These are phyloP conservation scores for Cliona cf. orientalis DNA, from an alignment of 37 sponge, comb jelly and placozoan genomes.

Conservation along the genomic window DNA sequence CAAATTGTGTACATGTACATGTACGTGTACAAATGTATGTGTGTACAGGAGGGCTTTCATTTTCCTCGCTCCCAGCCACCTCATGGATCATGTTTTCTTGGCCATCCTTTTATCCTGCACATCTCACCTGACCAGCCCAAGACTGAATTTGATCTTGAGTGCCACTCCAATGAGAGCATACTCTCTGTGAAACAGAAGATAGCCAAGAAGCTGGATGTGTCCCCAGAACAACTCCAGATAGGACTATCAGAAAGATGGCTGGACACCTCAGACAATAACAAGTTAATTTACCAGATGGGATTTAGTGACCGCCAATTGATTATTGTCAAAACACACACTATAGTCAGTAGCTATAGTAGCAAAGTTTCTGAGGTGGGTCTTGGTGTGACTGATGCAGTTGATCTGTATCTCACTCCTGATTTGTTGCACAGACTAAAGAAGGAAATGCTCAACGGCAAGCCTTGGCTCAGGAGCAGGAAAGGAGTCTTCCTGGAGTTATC, in stretches of 20 bases:
- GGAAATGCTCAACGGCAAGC: slow-evolving; percentile 40
- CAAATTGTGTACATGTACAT: too few species aligned
- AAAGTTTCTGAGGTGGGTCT: slow-evolving; percentile 1
- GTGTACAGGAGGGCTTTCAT: slow-evolving; percentile 64
- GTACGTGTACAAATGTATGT: too few species aligned
- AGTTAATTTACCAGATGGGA: slow-evolving; percentile 78
- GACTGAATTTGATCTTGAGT: slow-evolving; percentile 69
- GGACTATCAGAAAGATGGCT: slow-evolving; percentile 70
- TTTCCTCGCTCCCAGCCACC: slow-evolving; percentile 70
- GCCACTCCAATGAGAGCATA: slow-evolving; percentile 84
- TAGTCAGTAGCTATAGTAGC: slow-evolving; percentile 12
- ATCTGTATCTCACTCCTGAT: background rate
- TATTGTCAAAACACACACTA: slow-evolving; percentile 52
- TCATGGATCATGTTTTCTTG: slow-evolving; percentile 85
- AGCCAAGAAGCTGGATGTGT: slow-evolving; percentile 46
- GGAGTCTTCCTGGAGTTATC: slow-evolving; percentile 70
- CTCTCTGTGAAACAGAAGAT: slow-evolving; percentile 71
- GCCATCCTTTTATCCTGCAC: slow-evolving; percentile 68
- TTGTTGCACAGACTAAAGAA: slow-evolving; percentile 3
- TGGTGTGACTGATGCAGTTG: slow-evolving; percentile 1
- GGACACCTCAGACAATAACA: slow-evolving; percentile 49
- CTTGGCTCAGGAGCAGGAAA: slow-evolving; percentile 47
- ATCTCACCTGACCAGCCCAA: slow-evolving; percentile 68
- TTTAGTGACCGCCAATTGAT: slow-evolving; percentile 66
- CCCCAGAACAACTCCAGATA: slow-evolving; percentile 71